Evolutionary conservation across 1,140 invertebrate species (phyloP).

Genomic region (Asobara japonica): DNA sequence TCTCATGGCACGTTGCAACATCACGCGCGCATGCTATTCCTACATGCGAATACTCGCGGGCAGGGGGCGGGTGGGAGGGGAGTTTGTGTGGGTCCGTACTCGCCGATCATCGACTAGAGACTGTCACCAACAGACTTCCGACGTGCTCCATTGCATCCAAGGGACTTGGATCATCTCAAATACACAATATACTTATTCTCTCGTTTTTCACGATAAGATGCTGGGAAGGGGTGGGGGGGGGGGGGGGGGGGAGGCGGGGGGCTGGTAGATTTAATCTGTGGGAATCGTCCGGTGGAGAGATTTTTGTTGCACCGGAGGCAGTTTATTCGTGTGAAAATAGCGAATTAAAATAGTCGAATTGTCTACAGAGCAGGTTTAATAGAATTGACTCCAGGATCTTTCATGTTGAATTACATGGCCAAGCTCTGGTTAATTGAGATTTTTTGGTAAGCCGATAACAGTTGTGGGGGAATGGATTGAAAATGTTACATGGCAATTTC

Average conservation of each 20-base stretch:
- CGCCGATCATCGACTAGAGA: not conserved
- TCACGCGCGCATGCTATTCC: not conserved
- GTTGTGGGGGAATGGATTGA: no score
- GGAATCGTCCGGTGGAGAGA: not conserved
- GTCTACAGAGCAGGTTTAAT: no score
- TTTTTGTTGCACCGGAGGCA: not conserved
- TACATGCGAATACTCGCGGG: constrained; percentile 12
- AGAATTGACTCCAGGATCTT: no score
- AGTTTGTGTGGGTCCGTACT: not conserved
- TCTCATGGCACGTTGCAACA: not conserved
- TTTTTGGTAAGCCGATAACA: no score
- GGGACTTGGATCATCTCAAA: not conserved
- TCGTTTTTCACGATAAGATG: not conserved
- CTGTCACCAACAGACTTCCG: not conserved
- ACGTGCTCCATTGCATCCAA: not conserved
- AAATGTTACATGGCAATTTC: no score
- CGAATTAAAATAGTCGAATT: no score
- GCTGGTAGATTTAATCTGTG: not conserved
- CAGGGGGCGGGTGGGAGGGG: not conserved
- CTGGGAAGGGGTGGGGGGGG: no score
- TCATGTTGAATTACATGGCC: no score
- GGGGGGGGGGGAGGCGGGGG: not conserved
- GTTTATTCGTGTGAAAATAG: not conserved
- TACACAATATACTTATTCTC: not conserved
- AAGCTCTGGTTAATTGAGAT: no score